phyloP scores from a whole-genome alignment of 2,888 invertebrate genomes.

The Drepana falcataria region DNA sequence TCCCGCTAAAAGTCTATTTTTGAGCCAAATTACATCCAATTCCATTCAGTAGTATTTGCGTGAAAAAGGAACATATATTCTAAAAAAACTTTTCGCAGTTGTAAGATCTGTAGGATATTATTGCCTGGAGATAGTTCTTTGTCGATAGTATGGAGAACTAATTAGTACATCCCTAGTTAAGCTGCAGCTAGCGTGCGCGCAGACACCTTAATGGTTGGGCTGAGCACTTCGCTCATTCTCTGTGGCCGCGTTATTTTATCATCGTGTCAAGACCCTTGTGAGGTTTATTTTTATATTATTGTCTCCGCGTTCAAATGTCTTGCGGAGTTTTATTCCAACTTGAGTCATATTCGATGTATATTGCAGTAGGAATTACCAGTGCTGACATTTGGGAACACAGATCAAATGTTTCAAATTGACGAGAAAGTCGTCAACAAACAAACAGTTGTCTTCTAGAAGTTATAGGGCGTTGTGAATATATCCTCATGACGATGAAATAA shows the following conservation, averaged over 20 bases:
- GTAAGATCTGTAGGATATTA: too few species aligned
- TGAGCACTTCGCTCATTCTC: constrained; percentile 54
- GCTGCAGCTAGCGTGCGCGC: constrained; percentile 28
- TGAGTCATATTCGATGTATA: neutral
- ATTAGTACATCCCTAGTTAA: constrained; percentile 15
- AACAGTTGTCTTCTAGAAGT: too few species aligned
- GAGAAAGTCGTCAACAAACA: too few species aligned
- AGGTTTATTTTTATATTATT: constrained; percentile 38
- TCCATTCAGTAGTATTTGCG: too few species aligned
- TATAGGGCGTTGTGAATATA: too few species aligned
- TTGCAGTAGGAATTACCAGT: neutral
- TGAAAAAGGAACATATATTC: too few species aligned
- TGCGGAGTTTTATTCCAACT: constrained; percentile 1
- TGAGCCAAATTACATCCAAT: too few species aligned
- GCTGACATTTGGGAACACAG: too few species aligned
- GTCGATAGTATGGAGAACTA: constrained; percentile 6
- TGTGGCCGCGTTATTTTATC: constrained; percentile 51
- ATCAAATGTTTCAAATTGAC: too few species aligned
- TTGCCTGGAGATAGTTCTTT: neutral
- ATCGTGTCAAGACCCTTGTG: constrained; percentile 43
- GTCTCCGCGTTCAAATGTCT: constrained; percentile 7
- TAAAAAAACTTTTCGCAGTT: neutral
- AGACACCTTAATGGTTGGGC: constrained; percentile 57
- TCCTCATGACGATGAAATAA: too few species aligned
- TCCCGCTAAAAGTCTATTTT: too few species aligned